phyloP scores from a whole-genome alignment of 2,113 vertebrate species.

The Acrocephalus arundinaceus region DNA sequence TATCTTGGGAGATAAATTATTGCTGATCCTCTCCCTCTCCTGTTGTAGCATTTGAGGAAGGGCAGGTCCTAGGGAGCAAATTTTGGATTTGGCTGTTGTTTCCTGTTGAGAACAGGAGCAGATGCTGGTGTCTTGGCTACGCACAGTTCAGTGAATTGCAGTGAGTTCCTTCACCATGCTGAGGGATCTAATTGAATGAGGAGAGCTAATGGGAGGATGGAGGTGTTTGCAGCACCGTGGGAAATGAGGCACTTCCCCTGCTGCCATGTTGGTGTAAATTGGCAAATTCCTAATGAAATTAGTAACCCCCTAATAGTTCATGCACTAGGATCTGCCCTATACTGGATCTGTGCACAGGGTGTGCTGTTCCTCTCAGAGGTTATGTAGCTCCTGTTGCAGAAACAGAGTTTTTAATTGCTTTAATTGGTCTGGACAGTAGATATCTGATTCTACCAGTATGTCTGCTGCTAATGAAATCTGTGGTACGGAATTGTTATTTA shows the following conservation, averaged over 20 bases:
- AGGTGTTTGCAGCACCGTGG: neutral
- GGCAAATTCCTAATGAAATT: neutral
- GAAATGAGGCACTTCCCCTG: neutral
- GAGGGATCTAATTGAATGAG: neutral
- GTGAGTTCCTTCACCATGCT: neutral
- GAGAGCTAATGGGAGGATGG: neutral
- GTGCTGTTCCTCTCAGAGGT: neutral
- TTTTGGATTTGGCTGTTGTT: neutral
- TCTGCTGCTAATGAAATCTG: constrained; percentile 3
- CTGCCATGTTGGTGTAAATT: neutral
- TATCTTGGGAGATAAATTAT: neutral
- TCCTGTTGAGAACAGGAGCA: neutral
- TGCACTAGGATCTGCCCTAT: neutral
- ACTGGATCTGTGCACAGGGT: neutral
- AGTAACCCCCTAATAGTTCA: neutral
- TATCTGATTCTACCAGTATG: neutral
- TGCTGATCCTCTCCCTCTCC: neutral
- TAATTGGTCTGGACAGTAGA: neutral
- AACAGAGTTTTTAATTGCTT: neutral
- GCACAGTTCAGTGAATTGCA: neutral
- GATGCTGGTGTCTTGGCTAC: neutral
- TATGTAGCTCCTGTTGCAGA: neutral
- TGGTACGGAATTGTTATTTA: neutral
- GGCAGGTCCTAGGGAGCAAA: neutral
- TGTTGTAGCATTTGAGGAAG: neutral